These are phyloP conservation scores for Enteromius paludinosus DNA, from an alignment of 2,797 vertebrate genomes.

Conservation along the genomic window DNA sequence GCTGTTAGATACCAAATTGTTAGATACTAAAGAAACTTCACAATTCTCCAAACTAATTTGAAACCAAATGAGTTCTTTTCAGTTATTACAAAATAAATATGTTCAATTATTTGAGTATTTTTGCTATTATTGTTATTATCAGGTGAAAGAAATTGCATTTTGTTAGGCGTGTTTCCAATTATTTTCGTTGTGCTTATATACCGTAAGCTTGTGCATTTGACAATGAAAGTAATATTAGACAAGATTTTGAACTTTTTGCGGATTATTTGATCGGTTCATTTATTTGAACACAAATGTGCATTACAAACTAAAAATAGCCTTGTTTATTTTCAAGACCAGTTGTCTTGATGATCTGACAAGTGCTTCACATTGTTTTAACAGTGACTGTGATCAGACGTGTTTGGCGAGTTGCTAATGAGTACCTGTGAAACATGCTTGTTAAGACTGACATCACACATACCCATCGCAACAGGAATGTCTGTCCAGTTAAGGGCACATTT, in stretches of 20 bases:
- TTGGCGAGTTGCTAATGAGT: not conserved
- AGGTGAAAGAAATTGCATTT: not conserved
- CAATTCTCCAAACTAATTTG: not conserved
- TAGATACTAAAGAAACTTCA: too few relatives aligned
- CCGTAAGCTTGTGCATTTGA: not conserved
- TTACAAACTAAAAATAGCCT: not conserved
- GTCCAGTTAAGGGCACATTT: constrained; percentile 99
- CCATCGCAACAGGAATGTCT: constrained; percentile 98
- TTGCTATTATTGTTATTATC: not conserved
- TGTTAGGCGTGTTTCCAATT: not conserved
- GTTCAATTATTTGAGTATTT: not conserved
- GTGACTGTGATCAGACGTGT: not conserved
- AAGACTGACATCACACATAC: constrained; percentile 73
- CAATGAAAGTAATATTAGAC: not conserved
- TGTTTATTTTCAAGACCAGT: not conserved
- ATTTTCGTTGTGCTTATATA: not conserved
- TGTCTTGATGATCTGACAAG: not conserved
- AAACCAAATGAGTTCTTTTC: not conserved
- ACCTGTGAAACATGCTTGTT: not conserved
- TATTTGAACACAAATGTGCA: not conserved
- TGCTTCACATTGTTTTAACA: not conserved
- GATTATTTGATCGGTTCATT: not conserved
- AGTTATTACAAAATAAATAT: not conserved
- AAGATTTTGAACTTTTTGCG: not conserved
- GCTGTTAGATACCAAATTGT: not conserved